Evolutionary conservation across 2,888 invertebrate species (phyloP).

Genomic region (Hirtodrosophila cameraria): DNA sequence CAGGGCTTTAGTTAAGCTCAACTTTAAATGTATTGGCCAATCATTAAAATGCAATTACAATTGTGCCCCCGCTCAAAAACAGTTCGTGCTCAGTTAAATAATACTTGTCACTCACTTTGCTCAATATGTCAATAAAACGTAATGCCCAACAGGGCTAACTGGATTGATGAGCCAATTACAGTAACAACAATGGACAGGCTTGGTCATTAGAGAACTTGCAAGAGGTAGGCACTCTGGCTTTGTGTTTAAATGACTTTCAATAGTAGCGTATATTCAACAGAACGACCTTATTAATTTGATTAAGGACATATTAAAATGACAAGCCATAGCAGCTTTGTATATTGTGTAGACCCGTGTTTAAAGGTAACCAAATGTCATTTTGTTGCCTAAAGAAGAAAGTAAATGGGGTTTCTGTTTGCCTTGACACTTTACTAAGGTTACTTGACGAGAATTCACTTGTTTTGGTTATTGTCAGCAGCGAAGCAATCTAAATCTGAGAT

Average conservation of each 20-base stretch:
- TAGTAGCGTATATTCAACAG: slow-evolving; percentile 1
- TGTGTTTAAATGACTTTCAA: slow-evolving; percentile 24
- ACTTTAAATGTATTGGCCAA: slow-evolving; percentile 32
- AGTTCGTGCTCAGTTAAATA: not conserved
- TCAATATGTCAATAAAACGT: slow-evolving; percentile 48
- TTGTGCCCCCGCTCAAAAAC: not conserved
- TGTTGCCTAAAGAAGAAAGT: slow-evolving; percentile 55
- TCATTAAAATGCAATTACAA: slow-evolving; percentile 58
- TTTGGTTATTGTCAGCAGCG: no score
- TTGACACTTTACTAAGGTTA: no score
- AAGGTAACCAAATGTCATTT: slow-evolving; percentile 62
- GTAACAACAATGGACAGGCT: slow-evolving; percentile 9
- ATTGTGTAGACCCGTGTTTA: not conserved
- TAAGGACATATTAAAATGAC: slow-evolving; percentile 35
- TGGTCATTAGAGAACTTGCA: slow-evolving; percentile 17
- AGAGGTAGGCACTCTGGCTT: slow-evolving; percentile 15
- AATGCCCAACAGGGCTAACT: slow-evolving; percentile 18
- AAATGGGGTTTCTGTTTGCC: slow-evolving; percentile 12
- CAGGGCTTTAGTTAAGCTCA: slow-evolving; percentile 10
- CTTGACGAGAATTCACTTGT: no score
- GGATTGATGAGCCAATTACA: slow-evolving; percentile 49
- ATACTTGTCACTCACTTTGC: slow-evolving; percentile 50
- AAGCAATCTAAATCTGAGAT: no score
- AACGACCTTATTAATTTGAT: slow-evolving; percentile 43
- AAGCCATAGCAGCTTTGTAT: slow-evolving; percentile 2